Conservation (phyloP, 2,113 vertebrate genomes). For the Albula goreensis region DNA sequence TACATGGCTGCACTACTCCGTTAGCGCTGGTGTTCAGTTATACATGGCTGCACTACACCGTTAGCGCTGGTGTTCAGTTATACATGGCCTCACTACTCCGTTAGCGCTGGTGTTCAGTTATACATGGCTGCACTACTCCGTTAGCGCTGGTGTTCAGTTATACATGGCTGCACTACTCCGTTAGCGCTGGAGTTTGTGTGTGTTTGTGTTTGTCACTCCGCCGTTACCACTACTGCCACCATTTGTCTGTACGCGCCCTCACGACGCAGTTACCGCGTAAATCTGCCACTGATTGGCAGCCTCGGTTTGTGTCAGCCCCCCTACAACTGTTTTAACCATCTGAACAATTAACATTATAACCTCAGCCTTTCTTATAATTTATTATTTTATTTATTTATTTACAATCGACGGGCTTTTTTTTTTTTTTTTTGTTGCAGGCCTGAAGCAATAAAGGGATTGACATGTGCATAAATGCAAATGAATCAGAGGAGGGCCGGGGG, state of each 20-base stretch:
- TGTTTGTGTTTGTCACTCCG: no score
- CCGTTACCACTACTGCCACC: no score
- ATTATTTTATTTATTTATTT: slow-evolving; percentile 44
- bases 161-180: no score
- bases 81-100: no score
- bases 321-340: slow-evolving; percentile 13
- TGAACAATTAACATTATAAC: slow-evolving; percentile 56
- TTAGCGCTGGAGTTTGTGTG: no score
- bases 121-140: no score
- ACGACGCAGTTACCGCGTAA: neutral
- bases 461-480: slow-evolving; percentile 66
- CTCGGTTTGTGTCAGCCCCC: neutral
- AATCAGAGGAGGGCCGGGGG: slow-evolving; percentile 47
- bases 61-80: no score
- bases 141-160: no score
- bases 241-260: neutral
- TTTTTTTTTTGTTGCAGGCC: neutral
- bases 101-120: no score
- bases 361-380: slow-evolving; percentile 41
- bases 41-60: no score
- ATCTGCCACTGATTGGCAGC: slow-evolving; percentile 7
- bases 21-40: no score
- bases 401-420: slow-evolving; percentile 48
- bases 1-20: no score
- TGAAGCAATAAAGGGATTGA: slow-evolving; percentile 64